phyloP scores from a whole-genome alignment of 1,140 invertebrate genomes.

The Wasmannia auropunctata region DNA sequence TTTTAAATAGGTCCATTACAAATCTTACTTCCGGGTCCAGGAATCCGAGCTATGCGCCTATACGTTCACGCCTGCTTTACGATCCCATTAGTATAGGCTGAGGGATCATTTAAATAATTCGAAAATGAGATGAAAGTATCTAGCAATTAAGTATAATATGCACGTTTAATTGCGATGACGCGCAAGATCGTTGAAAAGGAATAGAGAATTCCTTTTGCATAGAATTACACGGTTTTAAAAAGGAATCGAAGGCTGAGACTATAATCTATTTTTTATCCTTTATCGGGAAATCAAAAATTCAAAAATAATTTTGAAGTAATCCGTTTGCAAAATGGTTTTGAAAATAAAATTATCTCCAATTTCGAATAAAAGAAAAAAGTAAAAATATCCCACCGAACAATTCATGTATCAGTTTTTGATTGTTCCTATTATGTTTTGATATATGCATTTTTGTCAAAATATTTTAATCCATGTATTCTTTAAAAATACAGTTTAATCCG shows the following conservation, averaged over 20 bases:
- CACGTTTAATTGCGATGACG: constrained; percentile 18
- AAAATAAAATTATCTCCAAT: background rate
- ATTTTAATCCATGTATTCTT: too few species aligned
- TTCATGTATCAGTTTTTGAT: background rate
- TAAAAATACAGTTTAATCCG: too few species aligned
- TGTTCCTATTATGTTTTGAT: too few species aligned
- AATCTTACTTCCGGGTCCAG: constrained; percentile 22
- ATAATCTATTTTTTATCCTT: background rate
- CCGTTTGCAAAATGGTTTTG: background rate
- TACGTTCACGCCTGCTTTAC: constrained; percentile 17
- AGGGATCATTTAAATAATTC: constrained; percentile 39
- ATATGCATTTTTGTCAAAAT: too few species aligned
- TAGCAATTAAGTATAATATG: constrained; percentile 64
- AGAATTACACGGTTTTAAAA: constrained; percentile 14
- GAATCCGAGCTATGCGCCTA: constrained; percentile 22
- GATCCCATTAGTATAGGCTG: background rate
- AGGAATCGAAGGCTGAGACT: background rate
- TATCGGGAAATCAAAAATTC: background rate
- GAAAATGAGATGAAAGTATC: constrained; percentile 73
- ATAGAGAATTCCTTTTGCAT: background rate
- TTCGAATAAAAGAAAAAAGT: background rate
- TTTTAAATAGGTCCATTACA: background rate
- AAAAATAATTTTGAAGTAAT: background rate
- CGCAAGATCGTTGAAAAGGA: background rate
- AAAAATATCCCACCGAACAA: background rate